Conservation (phyloP, 2,888 invertebrate genomes). For the Pristionchus arcanus region DNA sequence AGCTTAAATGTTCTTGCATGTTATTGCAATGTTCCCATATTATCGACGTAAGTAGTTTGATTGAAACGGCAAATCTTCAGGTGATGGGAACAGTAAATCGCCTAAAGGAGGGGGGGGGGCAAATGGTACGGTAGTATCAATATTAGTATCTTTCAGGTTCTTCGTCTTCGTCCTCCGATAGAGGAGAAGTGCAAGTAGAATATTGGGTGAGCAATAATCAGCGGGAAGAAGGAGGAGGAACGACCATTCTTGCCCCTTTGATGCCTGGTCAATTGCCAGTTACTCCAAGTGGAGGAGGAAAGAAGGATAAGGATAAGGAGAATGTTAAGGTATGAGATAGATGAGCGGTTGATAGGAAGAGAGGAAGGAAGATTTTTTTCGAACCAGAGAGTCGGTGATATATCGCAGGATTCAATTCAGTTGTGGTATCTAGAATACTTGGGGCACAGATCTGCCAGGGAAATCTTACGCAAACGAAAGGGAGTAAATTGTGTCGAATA, state of each 20-base stretch:
- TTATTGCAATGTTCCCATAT: neutral
- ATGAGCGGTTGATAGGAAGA: no score
- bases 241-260: neutral
- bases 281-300: constrained; percentile 31
- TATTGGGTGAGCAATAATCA: constrained; percentile 56
- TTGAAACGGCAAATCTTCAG: neutral
- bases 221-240: neutral
- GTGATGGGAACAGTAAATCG: neutral
- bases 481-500: no score
- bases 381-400: no score
- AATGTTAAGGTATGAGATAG: constrained; percentile 19
- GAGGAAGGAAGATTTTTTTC: neutral
- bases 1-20: neutral
- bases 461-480: no score
- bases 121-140: neutral
- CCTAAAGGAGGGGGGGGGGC: neutral
- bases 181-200: constrained; percentile 60
- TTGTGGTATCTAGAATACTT: no score
- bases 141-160: neutral
- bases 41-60: neutral
- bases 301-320: constrained; percentile 48
- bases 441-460: neutral
- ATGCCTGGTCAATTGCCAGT: constrained; percentile 16
- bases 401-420: no score
- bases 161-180: constrained; percentile 26